Base-by-base conservation (phyloP, 2,113 vertebrate species). In the Gallinago media region DNA sequence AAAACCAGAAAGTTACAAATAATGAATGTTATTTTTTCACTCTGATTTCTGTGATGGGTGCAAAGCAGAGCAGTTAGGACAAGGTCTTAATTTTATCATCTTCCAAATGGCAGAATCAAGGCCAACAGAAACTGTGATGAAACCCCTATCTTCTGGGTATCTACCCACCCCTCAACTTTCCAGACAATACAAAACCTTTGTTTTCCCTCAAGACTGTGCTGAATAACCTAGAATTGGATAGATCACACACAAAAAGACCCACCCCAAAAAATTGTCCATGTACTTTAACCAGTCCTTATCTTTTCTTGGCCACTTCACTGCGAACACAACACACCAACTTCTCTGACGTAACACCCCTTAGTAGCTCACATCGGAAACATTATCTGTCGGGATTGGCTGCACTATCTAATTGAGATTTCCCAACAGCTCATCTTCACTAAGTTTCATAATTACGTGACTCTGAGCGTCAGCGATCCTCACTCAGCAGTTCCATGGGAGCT, bases 401-500 rank as follows among this genome's bases (percentile, higher is more conserved):
- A 9, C 44, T 83, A 88, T 85, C 85, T 96, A 40, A 85, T 47
- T 50, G 59, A 80, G 25, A 95, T 95, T 76, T 94, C 59, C 55
- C 0, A 0, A 85, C 63, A 85, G 59, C 63, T 92, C 92, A 62
- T 85, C 71, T 70, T 76, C 63, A 74, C 68, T 38, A 34, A 86
- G 63, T 95, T 96, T 94, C 83, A 50, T 55, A 94, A 94, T 94
- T 83, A 84, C 3, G 0, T 1, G 15, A 85, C 42, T 55, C 46
- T 1, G 3, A 85, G 44, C 1, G 0, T 90, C 91, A 94, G 63
- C 0, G 0, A 67, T 65, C 50, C 82, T 91, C 86, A 86, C 76
- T 92, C 91, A 96, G 91, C 68, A 80, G 72, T 92, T 94, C 91
- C 72, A 83, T 14, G 25, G 55, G 9, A 92, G 55, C 82, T 70